phyloP scores from a whole-genome alignment of 1,140 invertebrate genomes.

The Acromyrmex heyeri region DNA sequence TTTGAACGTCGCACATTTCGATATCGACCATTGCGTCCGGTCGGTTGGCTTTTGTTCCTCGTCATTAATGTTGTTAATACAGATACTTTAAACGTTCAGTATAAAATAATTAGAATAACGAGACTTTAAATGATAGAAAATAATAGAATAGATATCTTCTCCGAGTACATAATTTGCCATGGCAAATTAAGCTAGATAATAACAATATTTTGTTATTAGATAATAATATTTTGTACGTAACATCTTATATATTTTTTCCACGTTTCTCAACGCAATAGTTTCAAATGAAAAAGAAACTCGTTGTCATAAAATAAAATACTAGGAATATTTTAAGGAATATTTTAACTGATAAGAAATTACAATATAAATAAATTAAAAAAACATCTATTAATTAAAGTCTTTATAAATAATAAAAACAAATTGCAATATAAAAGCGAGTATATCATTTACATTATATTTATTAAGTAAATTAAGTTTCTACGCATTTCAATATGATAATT shows the following conservation, averaged over 20 bases:
- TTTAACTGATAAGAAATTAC: neutral
- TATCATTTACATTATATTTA: neutral
- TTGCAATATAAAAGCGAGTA: too few species aligned
- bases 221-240: neutral
- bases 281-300: neutral
- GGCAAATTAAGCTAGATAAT: neutral
- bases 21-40: conserved; percentile 11
- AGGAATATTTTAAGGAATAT: neutral
- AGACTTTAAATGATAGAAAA: neutral
- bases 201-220: neutral
- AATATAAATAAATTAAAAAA: neutral
- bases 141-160: neutral
- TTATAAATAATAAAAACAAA: neutral
- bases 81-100: neutral
- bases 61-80: neutral
- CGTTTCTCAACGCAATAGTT: neutral
- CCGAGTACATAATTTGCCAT: neutral
- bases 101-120: neutral
- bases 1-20: conserved; percentile 59
- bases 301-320: neutral
- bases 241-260: neutral
- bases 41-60: conserved; percentile 55
- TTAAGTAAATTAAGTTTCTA: neutral
- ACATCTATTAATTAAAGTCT: neutral
- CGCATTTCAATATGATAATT: neutral